Conservation (phyloP, 2,797 vertebrate species). For the Phylloscopus collybita region DNA sequence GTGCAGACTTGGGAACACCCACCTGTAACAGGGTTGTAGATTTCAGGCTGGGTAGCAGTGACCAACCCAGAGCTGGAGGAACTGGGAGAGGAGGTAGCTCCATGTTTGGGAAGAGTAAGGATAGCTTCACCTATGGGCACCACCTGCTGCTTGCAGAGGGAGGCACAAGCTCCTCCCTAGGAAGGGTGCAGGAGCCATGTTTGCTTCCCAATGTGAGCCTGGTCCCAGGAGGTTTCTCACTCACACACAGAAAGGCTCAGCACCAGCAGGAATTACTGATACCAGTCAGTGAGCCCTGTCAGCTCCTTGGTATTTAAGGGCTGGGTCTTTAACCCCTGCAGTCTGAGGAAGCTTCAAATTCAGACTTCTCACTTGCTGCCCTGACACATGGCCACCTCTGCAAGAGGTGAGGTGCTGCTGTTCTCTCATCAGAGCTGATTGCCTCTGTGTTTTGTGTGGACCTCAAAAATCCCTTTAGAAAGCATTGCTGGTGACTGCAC, state of each 20-base stretch:
- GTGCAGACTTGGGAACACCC: background rate
- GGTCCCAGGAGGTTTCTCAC: background rate
- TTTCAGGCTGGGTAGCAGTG: background rate
- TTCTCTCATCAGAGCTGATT: background rate
- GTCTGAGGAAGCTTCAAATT: background rate
- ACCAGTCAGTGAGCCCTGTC: rapidly evolving
- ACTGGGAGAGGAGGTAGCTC: background rate
- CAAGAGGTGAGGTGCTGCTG: background rate
- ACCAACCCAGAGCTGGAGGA: background rate
- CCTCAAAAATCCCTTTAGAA: background rate
- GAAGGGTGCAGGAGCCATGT: background rate
- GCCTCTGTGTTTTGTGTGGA: background rate
- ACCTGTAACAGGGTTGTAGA: background rate
- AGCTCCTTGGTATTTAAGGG: background rate
- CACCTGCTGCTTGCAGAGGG: background rate
- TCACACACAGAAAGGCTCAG: background rate
- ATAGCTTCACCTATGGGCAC: background rate
- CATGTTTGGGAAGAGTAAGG: rapidly evolving
- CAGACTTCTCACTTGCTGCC: background rate
- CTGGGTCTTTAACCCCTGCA: background rate
- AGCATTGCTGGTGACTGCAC: background rate
- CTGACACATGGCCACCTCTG: background rate
- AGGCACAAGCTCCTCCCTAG: background rate
- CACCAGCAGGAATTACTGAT: background rate
- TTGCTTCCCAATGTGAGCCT: background rate